Percentiles rank a stretch among this genome's conserved stretches.
phyloP scores from a whole-genome alignment of 2,113 vertebrate genomes.

The Bombycilla garrulus region DNA sequence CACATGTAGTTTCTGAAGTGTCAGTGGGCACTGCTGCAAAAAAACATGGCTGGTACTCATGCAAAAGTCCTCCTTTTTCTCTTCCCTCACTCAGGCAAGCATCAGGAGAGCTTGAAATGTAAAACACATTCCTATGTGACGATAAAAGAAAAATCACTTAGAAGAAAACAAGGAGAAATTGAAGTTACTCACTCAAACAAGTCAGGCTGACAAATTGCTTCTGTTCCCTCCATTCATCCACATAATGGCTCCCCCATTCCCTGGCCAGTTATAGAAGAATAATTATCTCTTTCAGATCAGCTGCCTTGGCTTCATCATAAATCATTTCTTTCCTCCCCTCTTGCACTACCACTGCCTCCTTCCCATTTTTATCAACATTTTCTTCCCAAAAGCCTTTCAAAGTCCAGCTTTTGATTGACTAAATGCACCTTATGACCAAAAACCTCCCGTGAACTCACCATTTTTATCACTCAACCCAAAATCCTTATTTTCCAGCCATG shows the following conservation, averaged over 20 bases:
- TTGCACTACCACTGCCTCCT: neutral
- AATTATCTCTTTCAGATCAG: conserved; percentile 67
- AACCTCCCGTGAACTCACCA: neutral
- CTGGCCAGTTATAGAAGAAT: conserved; percentile 60
- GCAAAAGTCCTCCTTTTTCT: neutral
- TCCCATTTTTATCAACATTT: neutral
- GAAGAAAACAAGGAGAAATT: conserved; percentile 58
- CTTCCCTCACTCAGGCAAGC: neutral
- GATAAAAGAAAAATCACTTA: conserved; percentile 52
- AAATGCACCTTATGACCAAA: neutral
- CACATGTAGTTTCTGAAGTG: neutral
- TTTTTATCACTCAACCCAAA: neutral
- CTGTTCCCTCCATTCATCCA: conserved; percentile 57
- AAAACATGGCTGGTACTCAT: neutral
- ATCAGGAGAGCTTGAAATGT: conserved; percentile 36
- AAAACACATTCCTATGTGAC: conserved; percentile 32
- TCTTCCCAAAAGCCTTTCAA: neutral
- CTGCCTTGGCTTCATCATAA: conserved; percentile 38
- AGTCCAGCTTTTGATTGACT: neutral
- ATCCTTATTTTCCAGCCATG: neutral
- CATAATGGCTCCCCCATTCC: conserved; percentile 52
- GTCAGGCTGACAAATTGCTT: conserved; percentile 62
- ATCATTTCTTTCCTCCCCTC: conserved; percentile 39
- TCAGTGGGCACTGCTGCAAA: neutral
- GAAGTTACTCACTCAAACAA: conserved; percentile 69